phyloP scores from a whole-genome alignment of 1,140 invertebrate species.

The Reticulitermes speratus region DNA sequence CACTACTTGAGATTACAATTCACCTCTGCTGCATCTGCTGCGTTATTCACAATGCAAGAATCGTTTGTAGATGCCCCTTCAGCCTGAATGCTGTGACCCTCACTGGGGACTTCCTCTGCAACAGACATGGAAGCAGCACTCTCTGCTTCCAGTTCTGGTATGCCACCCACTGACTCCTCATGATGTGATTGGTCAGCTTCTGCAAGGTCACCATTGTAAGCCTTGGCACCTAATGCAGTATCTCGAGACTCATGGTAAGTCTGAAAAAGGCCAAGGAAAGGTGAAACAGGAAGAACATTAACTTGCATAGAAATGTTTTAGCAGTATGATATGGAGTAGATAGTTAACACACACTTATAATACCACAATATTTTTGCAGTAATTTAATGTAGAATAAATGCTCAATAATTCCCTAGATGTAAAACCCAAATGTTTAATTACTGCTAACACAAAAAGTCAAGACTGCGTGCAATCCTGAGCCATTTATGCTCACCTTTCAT shows the following conservation, averaged over 20 bases:
- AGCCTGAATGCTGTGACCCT: background rate
- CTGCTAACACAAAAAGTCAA: too few relatives aligned
- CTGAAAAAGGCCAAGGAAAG: background rate
- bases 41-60: background rate
- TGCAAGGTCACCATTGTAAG: conserved; percentile 50
- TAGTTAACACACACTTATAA: too few relatives aligned
- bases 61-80: background rate
- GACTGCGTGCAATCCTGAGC: too few relatives aligned
- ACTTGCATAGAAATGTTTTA: too few relatives aligned
- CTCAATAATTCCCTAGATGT: too few relatives aligned
- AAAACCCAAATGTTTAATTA: too few relatives aligned
- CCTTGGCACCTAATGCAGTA: background rate
- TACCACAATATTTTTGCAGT: too few relatives aligned
- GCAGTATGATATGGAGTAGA: too few relatives aligned
- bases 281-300: too few relatives aligned
- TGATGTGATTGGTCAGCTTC: conserved; percentile 53
- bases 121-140: background rate
- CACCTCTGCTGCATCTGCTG: background rate
- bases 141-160: background rate
- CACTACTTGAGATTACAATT: too few relatives aligned
- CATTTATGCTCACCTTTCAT: too few relatives aligned
- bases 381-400: too few relatives aligned
- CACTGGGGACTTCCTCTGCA: background rate
- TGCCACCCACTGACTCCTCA: conserved; percentile 35
- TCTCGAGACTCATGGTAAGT: background rate